Percentiles rank a stretch among this genome's conserved stretches.
Evolutionary conservation across 2,888 invertebrate genomes (phyloP).

Genomic region (Melieria omissa): DNA sequence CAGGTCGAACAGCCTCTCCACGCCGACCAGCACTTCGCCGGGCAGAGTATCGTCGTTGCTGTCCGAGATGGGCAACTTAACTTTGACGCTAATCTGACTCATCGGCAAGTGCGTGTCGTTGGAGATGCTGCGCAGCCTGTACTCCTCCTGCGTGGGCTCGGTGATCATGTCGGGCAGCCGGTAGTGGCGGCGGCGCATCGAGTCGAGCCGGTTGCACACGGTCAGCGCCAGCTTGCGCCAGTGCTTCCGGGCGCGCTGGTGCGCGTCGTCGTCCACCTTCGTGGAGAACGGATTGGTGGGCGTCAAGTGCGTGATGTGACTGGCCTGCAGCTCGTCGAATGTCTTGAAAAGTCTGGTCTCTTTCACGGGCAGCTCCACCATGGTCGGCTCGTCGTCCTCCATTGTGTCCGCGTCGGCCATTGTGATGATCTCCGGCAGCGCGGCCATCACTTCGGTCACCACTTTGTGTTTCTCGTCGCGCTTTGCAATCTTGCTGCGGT

Average conservation of each 20-base stretch:
- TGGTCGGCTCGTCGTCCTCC: neutral
- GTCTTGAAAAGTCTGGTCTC: no score
- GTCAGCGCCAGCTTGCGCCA: slow-evolving; percentile 40
- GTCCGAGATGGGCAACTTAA: neutral
- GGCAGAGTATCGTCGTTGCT: neutral
- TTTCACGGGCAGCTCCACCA: neutral
- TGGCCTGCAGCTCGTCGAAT: slow-evolving; percentile 12
- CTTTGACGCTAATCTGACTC: neutral
- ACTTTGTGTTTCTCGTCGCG: neutral
- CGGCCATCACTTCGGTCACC: neutral
- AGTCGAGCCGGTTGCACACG: slow-evolving; percentile 31
- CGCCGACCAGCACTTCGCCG: slow-evolving; percentile 34
- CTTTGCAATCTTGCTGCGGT: slow-evolving; percentile 40
- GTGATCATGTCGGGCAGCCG: neutral
- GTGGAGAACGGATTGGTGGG: neutral
- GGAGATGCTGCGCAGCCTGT: slow-evolving; percentile 36
- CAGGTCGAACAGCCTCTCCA: slow-evolving; percentile 24
- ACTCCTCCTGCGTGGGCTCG: neutral
- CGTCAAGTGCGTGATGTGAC: neutral
- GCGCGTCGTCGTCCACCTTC: slow-evolving; percentile 12
- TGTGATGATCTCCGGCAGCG: neutral
- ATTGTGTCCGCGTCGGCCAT: neutral
- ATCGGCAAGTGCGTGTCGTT: slow-evolving; percentile 35
- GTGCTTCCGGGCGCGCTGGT: slow-evolving; percentile 20
- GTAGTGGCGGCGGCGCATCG: neutral